Base-by-base conservation (phyloP, 2,797 vertebrate genomes). In the Todus mexicanus region DNA sequence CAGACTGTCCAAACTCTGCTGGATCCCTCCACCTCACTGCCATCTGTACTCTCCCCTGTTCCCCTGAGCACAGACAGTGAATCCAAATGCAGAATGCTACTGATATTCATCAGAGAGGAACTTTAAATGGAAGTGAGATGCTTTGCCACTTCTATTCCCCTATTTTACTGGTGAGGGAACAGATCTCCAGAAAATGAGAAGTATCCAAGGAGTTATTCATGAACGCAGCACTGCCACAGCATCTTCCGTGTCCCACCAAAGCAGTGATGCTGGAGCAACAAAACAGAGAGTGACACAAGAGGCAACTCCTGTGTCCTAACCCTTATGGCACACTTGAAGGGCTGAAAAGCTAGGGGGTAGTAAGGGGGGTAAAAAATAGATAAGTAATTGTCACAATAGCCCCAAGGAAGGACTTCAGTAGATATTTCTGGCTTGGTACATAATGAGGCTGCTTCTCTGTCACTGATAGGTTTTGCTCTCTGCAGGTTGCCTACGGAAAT, bases 1-100 rank as follows among this genome's bases (percentile, higher is more conserved):
- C 19, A 82, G 33, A 61, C 27, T 2, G 0, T 19, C 29, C 21
- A 9, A 59, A 23, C 21, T 65, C 71, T 65, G 64, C 27, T 6
- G 0, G 11, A 54, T 33, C 5, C 12, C 33, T 90, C 57, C 59
- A 43, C 35, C 77, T 90, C 3, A 0, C 59, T 82, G 54, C 79
- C 38, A 8, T 37, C 60, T 73, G 31, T 45, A 42, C n/a, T 57
- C 25, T 76, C 37, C 42, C 22, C 22, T 0, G 1, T 26, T 1
- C 42, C 11, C 12, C 38, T 0, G 0, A 31, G 59, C 54, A 77
- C 3, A 19, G 60, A 26, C 11, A 1, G 13, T 31, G 25, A 68
- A 68, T 51, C 43, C 57, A 76, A 65, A 66, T 3, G 4, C 59
- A 54, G 25, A 45, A 3, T 3, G 0, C 20, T n/a, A 10, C 37